Conservation (phyloP, 2,113 vertebrate genomes). For the Phalacrocorax brasilianus region DNA sequence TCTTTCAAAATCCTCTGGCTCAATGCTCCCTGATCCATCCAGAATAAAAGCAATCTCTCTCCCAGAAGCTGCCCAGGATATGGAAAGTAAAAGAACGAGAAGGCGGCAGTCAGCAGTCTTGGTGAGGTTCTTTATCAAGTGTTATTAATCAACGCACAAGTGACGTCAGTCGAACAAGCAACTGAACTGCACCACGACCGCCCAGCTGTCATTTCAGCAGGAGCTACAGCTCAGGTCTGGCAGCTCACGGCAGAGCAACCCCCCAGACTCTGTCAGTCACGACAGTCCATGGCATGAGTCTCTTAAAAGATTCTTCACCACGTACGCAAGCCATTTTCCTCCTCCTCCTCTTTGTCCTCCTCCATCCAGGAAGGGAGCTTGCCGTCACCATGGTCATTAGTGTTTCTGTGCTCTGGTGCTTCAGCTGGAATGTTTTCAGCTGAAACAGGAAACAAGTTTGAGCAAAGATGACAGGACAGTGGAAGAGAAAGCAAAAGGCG, state of each 20-base stretch:
- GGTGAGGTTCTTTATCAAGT: background rate
- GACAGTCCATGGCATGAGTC: background rate
- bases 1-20: constrained; percentile 63
- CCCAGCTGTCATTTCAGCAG: background rate
- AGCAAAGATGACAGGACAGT: background rate
- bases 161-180: background rate
- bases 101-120: background rate
- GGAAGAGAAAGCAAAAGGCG: background rate
- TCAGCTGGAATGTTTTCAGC: background rate
- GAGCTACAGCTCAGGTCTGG: background rate
- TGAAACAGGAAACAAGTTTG: background rate
- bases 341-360: background rate
- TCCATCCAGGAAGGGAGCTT: background rate
- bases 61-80: constrained; percentile 22
- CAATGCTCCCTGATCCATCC: constrained; percentile 81
- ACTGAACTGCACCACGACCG: background rate
- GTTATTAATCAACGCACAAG: background rate
- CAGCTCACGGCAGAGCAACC: background rate
- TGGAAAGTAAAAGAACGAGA: background rate
- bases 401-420: background rate
- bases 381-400: background rate
- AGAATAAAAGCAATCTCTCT: constrained; percentile 79
- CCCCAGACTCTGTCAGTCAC: background rate
- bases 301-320: background rate
- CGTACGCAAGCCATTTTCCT: background rate